Percentiles rank a stretch among this genome's conserved stretches.
phyloP scores from a whole-genome alignment of 2,888 invertebrate genomes.

The Biston betularia region DNA sequence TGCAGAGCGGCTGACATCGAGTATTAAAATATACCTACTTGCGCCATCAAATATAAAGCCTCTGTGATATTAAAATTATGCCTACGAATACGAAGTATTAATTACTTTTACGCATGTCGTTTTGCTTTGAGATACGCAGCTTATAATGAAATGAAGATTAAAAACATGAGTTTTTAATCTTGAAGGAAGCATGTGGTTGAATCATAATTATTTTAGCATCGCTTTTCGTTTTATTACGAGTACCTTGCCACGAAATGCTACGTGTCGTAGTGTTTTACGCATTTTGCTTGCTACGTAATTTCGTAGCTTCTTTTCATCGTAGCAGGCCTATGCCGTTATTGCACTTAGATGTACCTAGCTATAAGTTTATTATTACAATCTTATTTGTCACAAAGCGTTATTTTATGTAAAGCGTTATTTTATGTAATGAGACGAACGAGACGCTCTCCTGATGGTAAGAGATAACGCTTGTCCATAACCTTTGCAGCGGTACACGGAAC shows the following conservation, averaged over 20 bases:
- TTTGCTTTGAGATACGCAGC: slow-evolving; percentile 19
- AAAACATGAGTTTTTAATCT: neutral
- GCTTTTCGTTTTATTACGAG: neutral
- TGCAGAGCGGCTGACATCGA: slow-evolving; percentile 29
- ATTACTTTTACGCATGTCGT: slow-evolving; percentile 36
- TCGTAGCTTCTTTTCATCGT: neutral
- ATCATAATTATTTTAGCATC: neutral
- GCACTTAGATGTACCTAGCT: neutral
- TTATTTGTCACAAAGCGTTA: too few species aligned
- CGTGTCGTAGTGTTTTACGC: neutral
- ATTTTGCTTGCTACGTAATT: neutral
- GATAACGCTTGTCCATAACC: too few species aligned
- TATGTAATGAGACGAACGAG: too few species aligned
- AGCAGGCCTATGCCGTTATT: neutral
- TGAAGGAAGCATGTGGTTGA: neutral
- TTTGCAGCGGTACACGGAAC: too few species aligned
- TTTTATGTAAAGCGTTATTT: too few species aligned
- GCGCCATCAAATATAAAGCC: slow-evolving; percentile 31
- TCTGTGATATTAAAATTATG: slow-evolving; percentile 34
- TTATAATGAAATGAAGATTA: slow-evolving; percentile 23
- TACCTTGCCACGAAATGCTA: neutral
- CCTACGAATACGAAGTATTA: slow-evolving; percentile 33
- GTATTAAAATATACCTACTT: slow-evolving; percentile 35
- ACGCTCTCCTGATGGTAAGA: too few species aligned
- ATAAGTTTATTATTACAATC: too few species aligned